phyloP scores from a whole-genome alignment of 2,888 invertebrate genomes.

The Leptopterna dolabrata region DNA sequence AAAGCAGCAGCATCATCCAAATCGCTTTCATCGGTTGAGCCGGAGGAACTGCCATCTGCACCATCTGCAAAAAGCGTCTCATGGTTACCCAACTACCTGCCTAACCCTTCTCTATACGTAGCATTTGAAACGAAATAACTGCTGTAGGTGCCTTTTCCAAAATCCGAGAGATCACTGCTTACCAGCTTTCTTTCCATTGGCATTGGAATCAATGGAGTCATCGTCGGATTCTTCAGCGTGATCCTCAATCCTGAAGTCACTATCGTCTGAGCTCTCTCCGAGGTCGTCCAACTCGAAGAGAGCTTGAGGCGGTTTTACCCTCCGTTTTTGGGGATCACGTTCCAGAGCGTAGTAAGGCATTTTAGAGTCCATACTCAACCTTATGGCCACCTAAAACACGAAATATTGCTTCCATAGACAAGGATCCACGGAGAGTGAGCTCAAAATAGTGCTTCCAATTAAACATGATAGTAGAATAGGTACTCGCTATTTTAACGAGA shows the following conservation, averaged over 20 bases:
- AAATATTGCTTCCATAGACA: too few species aligned
- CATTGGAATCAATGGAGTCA: conserved; percentile 75
- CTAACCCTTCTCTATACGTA: too few species aligned
- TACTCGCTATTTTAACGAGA: too few species aligned
- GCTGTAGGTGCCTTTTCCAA: too few species aligned
- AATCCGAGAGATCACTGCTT: too few species aligned
- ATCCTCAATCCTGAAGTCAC: conserved; percentile 92
- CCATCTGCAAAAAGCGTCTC: conserved; percentile 44
- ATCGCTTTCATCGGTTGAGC: conserved; percentile 5
- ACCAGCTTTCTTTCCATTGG: conserved; percentile 65
- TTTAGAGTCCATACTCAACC: conserved; percentile 39
- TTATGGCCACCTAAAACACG: neutral
- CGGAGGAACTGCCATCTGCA: neutral
- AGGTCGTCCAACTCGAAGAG: conserved; percentile 85
- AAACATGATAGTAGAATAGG: too few species aligned
- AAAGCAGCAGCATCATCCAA: conserved; percentile 20
- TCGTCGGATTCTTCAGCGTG: conserved; percentile 80
- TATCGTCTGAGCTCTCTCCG: conserved; percentile 93
- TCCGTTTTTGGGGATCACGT: conserved; percentile 82
- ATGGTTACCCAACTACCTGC: neutral
- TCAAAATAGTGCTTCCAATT: too few species aligned
- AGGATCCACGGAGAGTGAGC: too few species aligned
- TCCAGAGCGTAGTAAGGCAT: conserved; percentile 66
- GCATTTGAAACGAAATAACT: neutral
- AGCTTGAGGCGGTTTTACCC: conserved; percentile 80